Evolutionary conservation across 2,888 invertebrate species (phyloP), one percentile per base, ranked within the genome.

Genomic region (Macaria notata): DNA sequence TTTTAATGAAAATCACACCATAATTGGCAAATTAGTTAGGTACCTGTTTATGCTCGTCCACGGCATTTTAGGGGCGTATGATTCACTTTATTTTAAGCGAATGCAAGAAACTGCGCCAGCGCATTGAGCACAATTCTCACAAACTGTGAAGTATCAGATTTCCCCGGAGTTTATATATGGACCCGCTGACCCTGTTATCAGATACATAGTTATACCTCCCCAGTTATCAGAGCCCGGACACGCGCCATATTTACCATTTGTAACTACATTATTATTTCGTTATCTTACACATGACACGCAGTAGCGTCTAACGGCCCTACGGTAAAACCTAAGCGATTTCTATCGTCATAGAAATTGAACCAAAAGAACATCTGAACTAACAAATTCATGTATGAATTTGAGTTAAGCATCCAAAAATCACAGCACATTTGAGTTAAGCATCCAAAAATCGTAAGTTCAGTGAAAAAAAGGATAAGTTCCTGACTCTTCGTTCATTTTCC

Each of bases 21-120:
- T 36, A 36, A 1, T 19, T 19, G 19, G 3, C 33, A 36, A 36
- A 7, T 36, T 6, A 0, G 33, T 36, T 36, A 36, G 7, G 33
- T 47, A 90, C 91, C 91, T 90, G 87, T 91, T 91, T 56, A 84
- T 83, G 75, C 89, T 90, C 57, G 90, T 84, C 91, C 91, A 91
- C 72, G 91, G 91, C 90, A 91, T 91, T 71, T 81, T 80, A 44
- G 58, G 54, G 50, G 51, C 65, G 61, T 71, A 68, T 52, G 64
- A 71, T 69, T 73, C 86, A 89, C 84, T 89, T 89, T 64, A 89
- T 88, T 82, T 88, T 88, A 54, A 88, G 75, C 38, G 84, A 84
- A 69, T 88, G 85, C 68, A 88, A 76, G 74, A 88, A 89, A 72
- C 86, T 75, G 66, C 90, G 86, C 70, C 85, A 76, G 56, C 68